Conservation (phyloP, 2,888 invertebrate genomes). For the Colostygia pectinataria region DNA sequence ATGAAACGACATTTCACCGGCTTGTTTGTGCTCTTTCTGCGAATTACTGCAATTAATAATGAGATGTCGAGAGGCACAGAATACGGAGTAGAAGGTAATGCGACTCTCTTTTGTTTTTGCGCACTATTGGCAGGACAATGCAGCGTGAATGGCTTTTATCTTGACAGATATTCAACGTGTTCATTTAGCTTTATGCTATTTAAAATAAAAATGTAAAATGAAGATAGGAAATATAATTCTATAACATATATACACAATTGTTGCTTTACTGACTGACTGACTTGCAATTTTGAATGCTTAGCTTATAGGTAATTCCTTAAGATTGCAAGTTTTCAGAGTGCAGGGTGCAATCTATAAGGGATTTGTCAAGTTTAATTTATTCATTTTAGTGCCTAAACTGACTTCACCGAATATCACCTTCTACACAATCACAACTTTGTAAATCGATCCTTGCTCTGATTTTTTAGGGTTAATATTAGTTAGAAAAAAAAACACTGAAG, state of each 20-base stretch:
- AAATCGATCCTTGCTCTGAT: too few relatives aligned
- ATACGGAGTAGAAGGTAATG: constrained; percentile 37
- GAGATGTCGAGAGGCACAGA: constrained; percentile 49
- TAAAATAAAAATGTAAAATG: too few relatives aligned
- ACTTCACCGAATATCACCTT: constrained; percentile 54
- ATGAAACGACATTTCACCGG: constrained; percentile 66
- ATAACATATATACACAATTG: too few relatives aligned
- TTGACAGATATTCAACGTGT: constrained; percentile 58
- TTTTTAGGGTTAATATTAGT: too few relatives aligned
- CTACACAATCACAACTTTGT: constrained; percentile 62
- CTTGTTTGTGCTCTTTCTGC: constrained; percentile 68
- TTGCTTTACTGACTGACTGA: too few relatives aligned
- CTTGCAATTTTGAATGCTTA: too few relatives aligned
- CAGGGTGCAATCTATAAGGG: too few relatives aligned
- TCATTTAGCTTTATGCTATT: constrained; percentile 55
- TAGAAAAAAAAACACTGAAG: too few relatives aligned
- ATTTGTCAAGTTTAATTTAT: constrained; percentile 40
- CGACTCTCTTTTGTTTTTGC: constrained; percentile 68
- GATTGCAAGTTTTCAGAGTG: too few relatives aligned
- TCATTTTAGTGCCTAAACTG: constrained; percentile 36
- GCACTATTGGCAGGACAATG: constrained; percentile 74
- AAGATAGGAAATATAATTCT: too few relatives aligned
- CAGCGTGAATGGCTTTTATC: constrained; percentile 68
- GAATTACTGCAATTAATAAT: constrained; percentile 77
- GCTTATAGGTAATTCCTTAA: neutral